These are phyloP conservation scores for Pseudochirops corinnae DNA, from an alignment of 2,797 vertebrate species.

Conservation along the genomic window DNA sequence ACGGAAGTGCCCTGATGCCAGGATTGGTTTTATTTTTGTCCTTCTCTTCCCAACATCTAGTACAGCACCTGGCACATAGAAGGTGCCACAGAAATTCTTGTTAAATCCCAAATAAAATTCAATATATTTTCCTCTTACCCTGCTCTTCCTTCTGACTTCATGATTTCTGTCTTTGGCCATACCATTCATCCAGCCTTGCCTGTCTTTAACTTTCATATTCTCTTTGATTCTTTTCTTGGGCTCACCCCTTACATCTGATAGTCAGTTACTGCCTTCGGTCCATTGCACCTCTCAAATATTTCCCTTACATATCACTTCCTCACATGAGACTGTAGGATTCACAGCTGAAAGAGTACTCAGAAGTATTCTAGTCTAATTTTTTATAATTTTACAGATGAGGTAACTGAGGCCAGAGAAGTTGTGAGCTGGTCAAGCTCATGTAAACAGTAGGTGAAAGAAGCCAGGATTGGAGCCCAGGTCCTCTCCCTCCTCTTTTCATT, in stretches of 20 bases:
- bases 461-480: background rate
- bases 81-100: background rate
- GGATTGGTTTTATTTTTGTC: background rate
- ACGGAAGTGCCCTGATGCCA: background rate
- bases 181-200: background rate
- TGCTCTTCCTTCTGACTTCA: background rate
- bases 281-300: background rate
- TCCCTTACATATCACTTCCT: background rate
- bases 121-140: background rate
- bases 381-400: background rate
- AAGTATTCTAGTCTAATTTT: background rate
- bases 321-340: background rate
- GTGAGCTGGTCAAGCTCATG: background rate
- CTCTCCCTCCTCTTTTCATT: background rate
- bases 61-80: background rate
- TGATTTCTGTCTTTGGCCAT: background rate
- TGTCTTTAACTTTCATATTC: background rate
- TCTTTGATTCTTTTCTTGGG: background rate
- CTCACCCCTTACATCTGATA: background rate
- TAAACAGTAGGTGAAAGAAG: background rate
- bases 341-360: background rate
- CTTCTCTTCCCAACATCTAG: background rate
- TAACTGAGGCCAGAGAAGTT: background rate
- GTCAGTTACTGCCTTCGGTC: background rate
- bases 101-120: background rate